Evolutionary conservation across 2,113 vertebrate species (phyloP).

Genomic region (Pipa parva): DNA sequence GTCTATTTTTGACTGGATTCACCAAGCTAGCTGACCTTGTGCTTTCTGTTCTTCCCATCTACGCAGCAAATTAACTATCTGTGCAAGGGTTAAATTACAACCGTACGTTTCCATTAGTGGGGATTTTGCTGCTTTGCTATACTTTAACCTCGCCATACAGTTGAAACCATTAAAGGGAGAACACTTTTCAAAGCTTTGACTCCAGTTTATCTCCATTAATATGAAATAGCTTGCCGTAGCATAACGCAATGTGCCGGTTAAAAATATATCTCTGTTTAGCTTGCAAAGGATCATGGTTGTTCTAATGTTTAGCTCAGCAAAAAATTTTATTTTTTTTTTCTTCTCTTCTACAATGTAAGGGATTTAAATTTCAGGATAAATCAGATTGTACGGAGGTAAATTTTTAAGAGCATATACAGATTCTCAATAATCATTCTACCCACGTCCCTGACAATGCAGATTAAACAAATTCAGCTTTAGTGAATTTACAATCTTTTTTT

Average conservation of each 20-base stretch:
- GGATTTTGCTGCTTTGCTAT: not conserved
- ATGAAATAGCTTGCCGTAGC: slow-evolving; percentile 23
- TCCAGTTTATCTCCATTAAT: slow-evolving; percentile 34
- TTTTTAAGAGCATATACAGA: not conserved
- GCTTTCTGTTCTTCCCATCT: not conserved
- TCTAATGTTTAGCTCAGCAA: slow-evolving; percentile 17
- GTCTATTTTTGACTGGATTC: not conserved
- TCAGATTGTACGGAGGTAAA: slow-evolving; percentile 20
- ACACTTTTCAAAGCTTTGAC: not conserved
- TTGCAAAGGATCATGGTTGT: slow-evolving; percentile 14
- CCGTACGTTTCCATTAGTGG: slow-evolving; percentile 8
- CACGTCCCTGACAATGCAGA: slow-evolving; percentile 35
- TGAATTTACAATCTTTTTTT: slow-evolving; percentile 26
- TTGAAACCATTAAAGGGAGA: slow-evolving; percentile 23
- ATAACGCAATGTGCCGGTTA: slow-evolving; percentile 3
- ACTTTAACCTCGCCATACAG: not conserved
- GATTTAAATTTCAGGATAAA: slow-evolving; percentile 40
- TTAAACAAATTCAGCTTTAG: slow-evolving; percentile 22
- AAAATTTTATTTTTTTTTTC: slow-evolving; percentile 5
- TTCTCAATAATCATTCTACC: slow-evolving; percentile 11
- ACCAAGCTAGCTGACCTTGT: not conserved
- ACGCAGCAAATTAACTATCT: not conserved
- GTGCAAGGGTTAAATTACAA: slow-evolving; percentile 15
- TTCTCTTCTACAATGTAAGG: slow-evolving; percentile 1
- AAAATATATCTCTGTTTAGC: slow-evolving; percentile 21